Conservation (phyloP, 1,140 invertebrate genomes). For the Liolophura sinensis region DNA sequence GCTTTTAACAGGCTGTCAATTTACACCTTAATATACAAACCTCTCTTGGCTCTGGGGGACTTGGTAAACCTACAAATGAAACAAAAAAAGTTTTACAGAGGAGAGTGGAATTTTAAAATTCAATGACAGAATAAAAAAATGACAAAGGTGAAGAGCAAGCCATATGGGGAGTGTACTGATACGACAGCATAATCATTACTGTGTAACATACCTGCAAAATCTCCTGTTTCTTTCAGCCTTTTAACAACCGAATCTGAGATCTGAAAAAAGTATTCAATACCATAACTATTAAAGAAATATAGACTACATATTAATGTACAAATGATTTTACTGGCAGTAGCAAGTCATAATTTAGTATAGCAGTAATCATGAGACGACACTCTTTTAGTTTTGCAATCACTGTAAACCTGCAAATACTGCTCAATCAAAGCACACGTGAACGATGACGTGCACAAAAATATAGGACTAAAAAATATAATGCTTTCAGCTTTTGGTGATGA, state of each 20-base stretch:
- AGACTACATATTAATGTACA: neutral
- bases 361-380: neutral
- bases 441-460: too few species aligned
- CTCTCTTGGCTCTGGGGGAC: too few species aligned
- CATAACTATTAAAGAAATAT: neutral
- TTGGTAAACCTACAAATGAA: too few species aligned
- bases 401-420: too few species aligned
- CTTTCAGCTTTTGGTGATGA: too few species aligned
- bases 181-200: neutral
- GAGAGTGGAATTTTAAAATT: neutral
- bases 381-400: neutral
- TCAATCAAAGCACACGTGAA: too few species aligned
- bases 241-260: slow-evolving; percentile 25
- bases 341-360: neutral
- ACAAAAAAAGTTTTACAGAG: neutral
- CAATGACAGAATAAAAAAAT: neutral
- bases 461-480: too few species aligned
- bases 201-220: neutral
- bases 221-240: slow-evolving; percentile 13
- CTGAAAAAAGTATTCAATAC: slow-evolving; percentile 11
- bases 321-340: neutral
- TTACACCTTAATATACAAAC: too few species aligned
- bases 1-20: too few species aligned
- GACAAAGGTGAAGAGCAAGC: neutral
- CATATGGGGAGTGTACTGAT: neutral